Conservation (phyloP, 2,888 invertebrate genomes). For the Rotaria macrura region DNA sequence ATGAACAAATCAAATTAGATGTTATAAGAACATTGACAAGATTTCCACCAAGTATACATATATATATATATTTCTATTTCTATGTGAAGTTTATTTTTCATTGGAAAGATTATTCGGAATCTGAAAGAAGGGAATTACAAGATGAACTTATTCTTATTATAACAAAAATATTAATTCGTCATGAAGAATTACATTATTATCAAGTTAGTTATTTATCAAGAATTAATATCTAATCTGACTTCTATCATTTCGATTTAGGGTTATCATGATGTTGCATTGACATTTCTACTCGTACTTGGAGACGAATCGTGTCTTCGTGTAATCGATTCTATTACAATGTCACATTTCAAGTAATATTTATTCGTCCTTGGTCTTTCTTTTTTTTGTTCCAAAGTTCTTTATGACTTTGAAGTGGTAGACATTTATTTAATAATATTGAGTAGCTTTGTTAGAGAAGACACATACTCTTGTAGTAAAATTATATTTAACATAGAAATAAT, state of each 20-base stretch:
- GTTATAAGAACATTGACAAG: conserved; percentile 77
- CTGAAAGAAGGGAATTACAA: conserved; percentile 70
- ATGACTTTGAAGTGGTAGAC: no score
- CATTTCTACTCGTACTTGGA: conserved; percentile 77
- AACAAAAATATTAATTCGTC: conserved; percentile 73
- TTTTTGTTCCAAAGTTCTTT: not conserved
- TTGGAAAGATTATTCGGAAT: conserved; percentile 51
- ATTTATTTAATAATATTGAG: no score
- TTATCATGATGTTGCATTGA: conserved; percentile 84
- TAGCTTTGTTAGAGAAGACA: no score
- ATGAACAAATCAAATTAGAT: conserved; percentile 62
- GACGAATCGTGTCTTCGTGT: conserved; percentile 74
- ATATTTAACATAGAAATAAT: no score
- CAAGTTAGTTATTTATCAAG: conserved; percentile 55
- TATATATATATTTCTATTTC: not conserved
- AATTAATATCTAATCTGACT: not conserved
- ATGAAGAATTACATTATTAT: conserved; percentile 76
- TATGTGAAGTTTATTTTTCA: not conserved
- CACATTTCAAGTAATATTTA: conserved; percentile 48
- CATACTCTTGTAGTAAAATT: no score
- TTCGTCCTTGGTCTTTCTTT: no score
- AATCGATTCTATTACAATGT: conserved; percentile 70
- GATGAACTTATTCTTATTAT: conserved; percentile 79
- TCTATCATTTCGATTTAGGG: conserved; percentile 56
- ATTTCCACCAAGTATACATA: conserved; percentile 62